Evolutionary conservation across 2,888 invertebrate species (phyloP).

Genomic region (Andricus curvator): DNA sequence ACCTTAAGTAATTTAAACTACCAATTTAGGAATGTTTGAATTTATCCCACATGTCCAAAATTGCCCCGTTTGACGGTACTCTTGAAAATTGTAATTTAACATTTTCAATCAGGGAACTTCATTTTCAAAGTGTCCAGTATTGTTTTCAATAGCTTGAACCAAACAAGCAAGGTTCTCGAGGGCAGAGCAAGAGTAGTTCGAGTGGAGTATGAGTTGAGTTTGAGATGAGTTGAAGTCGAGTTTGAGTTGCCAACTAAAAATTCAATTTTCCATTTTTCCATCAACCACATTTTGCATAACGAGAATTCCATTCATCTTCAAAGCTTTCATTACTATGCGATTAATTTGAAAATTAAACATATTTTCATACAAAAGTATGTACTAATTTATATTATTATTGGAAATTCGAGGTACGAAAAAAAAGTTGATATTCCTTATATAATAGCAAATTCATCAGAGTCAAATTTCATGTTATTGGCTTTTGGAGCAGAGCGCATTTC

Average conservation of each 20-base stretch:
- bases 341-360: too few relatives aligned
- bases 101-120: not conserved
- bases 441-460: not conserved
- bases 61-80: too few relatives aligned
- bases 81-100: not conserved
- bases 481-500: constrained; percentile 49
- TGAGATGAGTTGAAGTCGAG: constrained; percentile 23
- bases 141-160: constrained; percentile 35
- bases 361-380: too few relatives aligned
- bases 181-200: not conserved
- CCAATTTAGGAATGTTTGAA: too few relatives aligned
- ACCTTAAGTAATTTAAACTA: too few relatives aligned
- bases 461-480: constrained; percentile 20
- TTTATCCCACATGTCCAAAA: too few relatives aligned
- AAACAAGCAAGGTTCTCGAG: constrained; percentile 21
- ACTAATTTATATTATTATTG: too few relatives aligned
- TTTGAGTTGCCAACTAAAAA: constrained; percentile 31
- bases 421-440: not conserved
- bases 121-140: constrained; percentile 23
- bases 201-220: constrained; percentile 35
- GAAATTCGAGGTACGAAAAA: too few relatives aligned
- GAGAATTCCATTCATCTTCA: not conserved
- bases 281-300: not conserved
- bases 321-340: not conserved
- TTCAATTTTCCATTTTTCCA: not conserved